Evolutionary conservation across 2,113 vertebrate species (phyloP).

Genomic region (Tamias sibiricus): DNA sequence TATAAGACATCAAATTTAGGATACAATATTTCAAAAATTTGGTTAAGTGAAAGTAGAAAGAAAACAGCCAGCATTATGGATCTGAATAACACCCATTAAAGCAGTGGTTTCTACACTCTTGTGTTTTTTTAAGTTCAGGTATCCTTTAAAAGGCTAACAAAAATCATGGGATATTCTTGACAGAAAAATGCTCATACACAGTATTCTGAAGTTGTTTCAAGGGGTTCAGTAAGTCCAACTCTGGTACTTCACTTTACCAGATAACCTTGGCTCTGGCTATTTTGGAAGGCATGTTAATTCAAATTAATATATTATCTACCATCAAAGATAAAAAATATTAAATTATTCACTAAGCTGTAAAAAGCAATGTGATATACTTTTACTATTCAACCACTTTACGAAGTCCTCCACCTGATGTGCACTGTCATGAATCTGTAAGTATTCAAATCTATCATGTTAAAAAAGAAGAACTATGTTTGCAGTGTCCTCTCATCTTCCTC

Average conservation of each 20-base stretch:
- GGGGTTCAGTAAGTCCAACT: not conserved
- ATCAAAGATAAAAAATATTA: not conserved
- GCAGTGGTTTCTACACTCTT: not conserved
- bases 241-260: not conserved
- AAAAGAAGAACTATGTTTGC: not conserved
- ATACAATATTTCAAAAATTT: conserved; percentile 19
- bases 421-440: not conserved
- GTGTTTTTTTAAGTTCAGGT: not conserved
- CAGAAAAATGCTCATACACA: not conserved
- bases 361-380: not conserved
- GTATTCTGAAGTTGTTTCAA: not conserved
- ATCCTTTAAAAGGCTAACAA: not conserved
- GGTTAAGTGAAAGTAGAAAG: not conserved
- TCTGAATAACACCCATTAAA: not conserved
- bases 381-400: not conserved
- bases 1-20: not conserved
- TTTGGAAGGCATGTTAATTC: conserved; percentile 30
- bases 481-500: not conserved
- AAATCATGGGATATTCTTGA: not conserved
- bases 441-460: not conserved
- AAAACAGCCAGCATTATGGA: not conserved
- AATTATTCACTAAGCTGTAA: not conserved
- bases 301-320: not conserved
- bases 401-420: not conserved
- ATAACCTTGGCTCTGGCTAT: not conserved